Evolutionary conservation across 1,140 invertebrate species (phyloP), one percentile per base, ranked within the genome.

Genomic region (Frieseomelitta varia): DNA sequence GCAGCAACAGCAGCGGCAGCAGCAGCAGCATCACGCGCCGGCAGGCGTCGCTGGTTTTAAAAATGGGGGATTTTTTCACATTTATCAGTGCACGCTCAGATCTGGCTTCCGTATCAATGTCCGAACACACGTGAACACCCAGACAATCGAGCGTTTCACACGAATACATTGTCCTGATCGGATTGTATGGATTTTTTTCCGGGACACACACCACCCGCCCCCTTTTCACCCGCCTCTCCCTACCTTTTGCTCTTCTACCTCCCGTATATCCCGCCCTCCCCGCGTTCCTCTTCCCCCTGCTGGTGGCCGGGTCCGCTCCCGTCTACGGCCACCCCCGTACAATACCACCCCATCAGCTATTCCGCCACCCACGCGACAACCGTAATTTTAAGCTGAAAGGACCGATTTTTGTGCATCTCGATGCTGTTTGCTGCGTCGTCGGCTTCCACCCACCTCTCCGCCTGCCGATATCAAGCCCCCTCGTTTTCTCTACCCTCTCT

Each of bases 101-200:
- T 91, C 85, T 91, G 91, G 91, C 92, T 92, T 92, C 89, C 87
- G 89, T 91, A 91, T 92, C 88, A 89, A 92, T 92, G 90, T 92
- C 91, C 88, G 89, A 90, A 89, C 90, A 92, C 87, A 91, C 87
- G 90, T 89, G 89, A 92, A 92, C 89, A 92, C 90, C 90, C 90
- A 90, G 91, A 91, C 92, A 92, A 93, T 93, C 91, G 92, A 92
- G 91, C 92, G 92, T 92, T 90, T 93, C 91, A 92, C 92, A 93
- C 92, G 91, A 93, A 93, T 93, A 94, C 92, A 94, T 93, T 93
- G 93, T 93, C 90, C 91, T 90, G 93, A 94, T 93, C 92, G 91
- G 93, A 93, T 93, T 94, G 92, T 93, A 94, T 94, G 93, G 93
- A 94, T 94, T 94, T 94, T 93, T 93, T 93, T 93, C 92, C 92